Evolutionary conservation across 1,140 invertebrate species (phyloP).

Genomic region (Leptinotarsa defecta): DNA sequence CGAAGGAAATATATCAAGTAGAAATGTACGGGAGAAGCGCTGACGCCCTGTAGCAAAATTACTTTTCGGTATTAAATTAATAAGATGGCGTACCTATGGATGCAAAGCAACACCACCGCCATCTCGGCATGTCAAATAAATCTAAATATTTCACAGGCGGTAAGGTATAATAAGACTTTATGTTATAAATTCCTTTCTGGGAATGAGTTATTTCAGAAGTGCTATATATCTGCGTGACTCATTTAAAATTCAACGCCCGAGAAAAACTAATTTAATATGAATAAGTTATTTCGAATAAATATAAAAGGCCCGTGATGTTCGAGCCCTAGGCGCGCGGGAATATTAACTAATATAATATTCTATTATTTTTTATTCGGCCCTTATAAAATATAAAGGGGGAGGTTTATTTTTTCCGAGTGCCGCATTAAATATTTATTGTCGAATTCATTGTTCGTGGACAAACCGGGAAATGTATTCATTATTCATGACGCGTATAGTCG

Average conservation of each 20-base stretch:
- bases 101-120: conserved; percentile 4
- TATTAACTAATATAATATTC: conserved; percentile 56
- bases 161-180: conserved; percentile 47
- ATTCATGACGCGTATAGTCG: conserved; percentile 36
- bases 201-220: conserved; percentile 48
- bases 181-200: conserved; percentile 47
- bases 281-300: conserved; percentile 55
- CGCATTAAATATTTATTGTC: conserved; percentile 53
- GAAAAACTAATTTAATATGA: conserved; percentile 55
- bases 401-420: conserved; percentile 54
- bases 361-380: conserved; percentile 55
- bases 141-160: conserved; percentile 36
- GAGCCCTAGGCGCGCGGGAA: conserved; percentile 37
- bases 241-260: conserved; percentile 39
- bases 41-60: conserved; percentile 2
- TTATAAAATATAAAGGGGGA: conserved; percentile 52
- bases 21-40: no score
- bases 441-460: conserved; percentile 51
- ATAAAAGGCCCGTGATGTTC: conserved; percentile 49
- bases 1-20: no score
- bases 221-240: conserved; percentile 46
- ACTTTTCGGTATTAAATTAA: conserved; percentile 19
- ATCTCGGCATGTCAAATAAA: conserved; percentile 42
- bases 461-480: conserved; percentile 41
- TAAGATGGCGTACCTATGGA: conserved; percentile 21